phyloP scores from a whole-genome alignment of 1,140 invertebrate genomes.

The Physella acuta region DNA sequence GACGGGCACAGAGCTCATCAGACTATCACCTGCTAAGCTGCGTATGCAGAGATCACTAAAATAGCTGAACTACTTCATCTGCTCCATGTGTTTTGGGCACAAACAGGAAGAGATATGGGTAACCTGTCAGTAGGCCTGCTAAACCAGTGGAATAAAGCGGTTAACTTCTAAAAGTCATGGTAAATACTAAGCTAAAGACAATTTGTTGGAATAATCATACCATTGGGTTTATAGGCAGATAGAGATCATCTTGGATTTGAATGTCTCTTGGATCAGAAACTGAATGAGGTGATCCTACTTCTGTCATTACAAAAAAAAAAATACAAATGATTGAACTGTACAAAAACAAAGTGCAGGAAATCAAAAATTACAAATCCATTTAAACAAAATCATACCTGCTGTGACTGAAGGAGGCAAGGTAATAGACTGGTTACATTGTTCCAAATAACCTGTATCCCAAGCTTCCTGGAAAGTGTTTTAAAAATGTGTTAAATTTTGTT shows the following conservation, averaged over 20 bases:
- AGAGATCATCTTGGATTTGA: neutral
- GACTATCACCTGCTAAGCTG: neutral
- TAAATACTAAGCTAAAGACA: too few species aligned
- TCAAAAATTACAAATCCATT: neutral
- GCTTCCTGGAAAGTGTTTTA: neutral
- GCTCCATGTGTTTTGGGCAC: too few species aligned
- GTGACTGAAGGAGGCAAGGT: neutral
- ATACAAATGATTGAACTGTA: neutral
- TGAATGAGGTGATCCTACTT: neutral
- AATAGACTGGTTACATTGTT: neutral
- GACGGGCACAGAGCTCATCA: neutral
- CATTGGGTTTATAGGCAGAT: neutral
- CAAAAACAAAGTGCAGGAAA: neutral
- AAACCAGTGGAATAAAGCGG: neutral
- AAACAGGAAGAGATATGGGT: neutral
- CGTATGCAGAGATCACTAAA: neutral
- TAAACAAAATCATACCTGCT: neutral
- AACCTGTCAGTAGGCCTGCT: neutral
- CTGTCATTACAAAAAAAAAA: conserved; percentile 3
- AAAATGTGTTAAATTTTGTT: neutral
- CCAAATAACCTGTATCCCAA: neutral
- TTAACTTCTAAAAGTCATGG: neutral
- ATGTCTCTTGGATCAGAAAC: conserved; percentile 4
- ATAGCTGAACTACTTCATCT: too few species aligned
- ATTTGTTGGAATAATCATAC: conserved; percentile 3